These are phyloP conservation scores for Tupaia tana DNA, from an alignment of 2,113 vertebrate genomes.

Conservation along the genomic window DNA sequence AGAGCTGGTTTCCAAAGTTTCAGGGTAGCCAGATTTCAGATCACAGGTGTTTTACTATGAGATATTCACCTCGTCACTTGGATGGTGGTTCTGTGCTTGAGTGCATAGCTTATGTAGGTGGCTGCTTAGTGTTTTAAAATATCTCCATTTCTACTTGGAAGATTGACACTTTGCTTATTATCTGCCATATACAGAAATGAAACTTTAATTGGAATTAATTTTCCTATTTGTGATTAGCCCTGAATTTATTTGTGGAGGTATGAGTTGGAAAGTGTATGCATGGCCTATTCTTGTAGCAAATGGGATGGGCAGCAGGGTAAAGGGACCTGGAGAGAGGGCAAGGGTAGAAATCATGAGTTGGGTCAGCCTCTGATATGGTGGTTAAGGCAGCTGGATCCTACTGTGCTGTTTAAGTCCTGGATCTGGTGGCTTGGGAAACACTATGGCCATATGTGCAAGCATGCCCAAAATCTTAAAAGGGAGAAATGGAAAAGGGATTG, in stretches of 20 bases:
- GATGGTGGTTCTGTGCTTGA: neutral
- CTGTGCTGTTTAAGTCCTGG: too few species aligned
- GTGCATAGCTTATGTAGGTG: neutral
- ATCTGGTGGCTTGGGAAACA: too few species aligned
- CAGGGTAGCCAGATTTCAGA: neutral
- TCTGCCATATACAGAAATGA: neutral
- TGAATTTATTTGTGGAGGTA: neutral
- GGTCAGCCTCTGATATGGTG: neutral
- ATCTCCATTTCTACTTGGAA: neutral
- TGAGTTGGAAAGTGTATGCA: neutral
- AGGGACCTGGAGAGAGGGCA: neutral
- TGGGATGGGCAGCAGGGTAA: neutral
- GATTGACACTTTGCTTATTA: neutral
- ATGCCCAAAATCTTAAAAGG: too few species aligned
- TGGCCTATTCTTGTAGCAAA: neutral
- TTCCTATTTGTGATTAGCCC: neutral
- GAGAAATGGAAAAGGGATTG: too few species aligned
- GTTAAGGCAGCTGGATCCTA: too few species aligned
- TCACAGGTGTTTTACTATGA: neutral
- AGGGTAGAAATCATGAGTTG: neutral
- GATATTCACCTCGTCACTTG: neutral
- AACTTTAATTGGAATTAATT: neutral
- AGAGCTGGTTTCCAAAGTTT: neutral
- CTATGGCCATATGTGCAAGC: too few species aligned
- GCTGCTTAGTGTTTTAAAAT: neutral